These are phyloP conservation scores for Whitmania pigra DNA, from an alignment of 1,140 invertebrate genomes.

Conservation along the genomic window DNA sequence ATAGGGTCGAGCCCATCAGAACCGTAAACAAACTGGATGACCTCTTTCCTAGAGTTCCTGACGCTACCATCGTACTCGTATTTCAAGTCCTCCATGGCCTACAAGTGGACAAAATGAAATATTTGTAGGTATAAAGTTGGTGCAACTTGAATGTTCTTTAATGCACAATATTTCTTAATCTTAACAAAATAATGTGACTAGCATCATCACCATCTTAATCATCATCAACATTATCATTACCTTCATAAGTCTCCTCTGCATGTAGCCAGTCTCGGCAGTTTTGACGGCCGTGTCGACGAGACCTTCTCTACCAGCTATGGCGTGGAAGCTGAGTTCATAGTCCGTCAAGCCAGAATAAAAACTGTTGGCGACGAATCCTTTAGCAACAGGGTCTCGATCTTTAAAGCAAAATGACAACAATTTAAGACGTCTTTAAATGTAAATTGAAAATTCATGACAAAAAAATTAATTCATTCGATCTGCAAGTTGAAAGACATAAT, in stretches of 20 bases:
- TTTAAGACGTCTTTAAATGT: too few species aligned
- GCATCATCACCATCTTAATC: too few species aligned
- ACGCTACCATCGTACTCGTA: slow-evolving; percentile 93
- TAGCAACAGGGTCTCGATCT: slow-evolving; percentile 76
- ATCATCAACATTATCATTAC: slow-evolving; percentile 32
- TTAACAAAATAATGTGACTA: too few species aligned
- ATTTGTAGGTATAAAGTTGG: too few species aligned
- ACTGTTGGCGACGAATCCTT: slow-evolving; percentile 95
- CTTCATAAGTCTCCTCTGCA: slow-evolving; percentile 91
- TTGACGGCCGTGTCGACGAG: slow-evolving; percentile 98
- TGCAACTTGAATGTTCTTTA: too few species aligned
- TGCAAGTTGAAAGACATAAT: too few species aligned
- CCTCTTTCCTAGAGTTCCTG: slow-evolving; percentile 78
- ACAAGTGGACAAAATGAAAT: not conserved
- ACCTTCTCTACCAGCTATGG: slow-evolving; percentile 92
- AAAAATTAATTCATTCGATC: too few species aligned
- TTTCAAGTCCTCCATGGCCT: slow-evolving; percentile 84
- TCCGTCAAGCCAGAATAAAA: slow-evolving; percentile 92
- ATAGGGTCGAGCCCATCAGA: slow-evolving; percentile 89
- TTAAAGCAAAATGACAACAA: slow-evolving; percentile 14
- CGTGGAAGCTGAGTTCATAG: slow-evolving; percentile 97
- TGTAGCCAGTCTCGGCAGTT: slow-evolving; percentile 92
- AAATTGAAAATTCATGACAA: too few species aligned
- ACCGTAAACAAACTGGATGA: slow-evolving; percentile 87
- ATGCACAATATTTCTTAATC: too few species aligned